These are phyloP conservation scores for Danio rerio DNA, from an alignment of 2,113 vertebrate species.

Conservation along the genomic window DNA sequence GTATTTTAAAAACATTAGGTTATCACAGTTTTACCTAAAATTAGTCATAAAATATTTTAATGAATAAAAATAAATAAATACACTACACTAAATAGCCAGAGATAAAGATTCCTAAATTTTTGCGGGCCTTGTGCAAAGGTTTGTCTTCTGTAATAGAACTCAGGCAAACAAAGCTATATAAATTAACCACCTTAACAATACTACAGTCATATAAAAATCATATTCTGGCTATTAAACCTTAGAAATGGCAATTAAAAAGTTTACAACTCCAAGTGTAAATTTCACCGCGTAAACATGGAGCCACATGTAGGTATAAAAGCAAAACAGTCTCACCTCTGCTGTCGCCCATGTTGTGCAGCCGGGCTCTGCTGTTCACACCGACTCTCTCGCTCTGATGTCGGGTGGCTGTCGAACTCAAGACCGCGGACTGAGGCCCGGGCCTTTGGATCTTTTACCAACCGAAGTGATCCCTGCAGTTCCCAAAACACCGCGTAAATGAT, in stretches of 20 bases:
- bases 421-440: conserved; percentile 81
- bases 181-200: not conserved
- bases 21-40: no score
- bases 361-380: conserved; percentile 38
- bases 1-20: no score
- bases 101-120: no score
- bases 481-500: conserved; percentile 11
- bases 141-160: not conserved
- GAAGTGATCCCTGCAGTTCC: conserved; percentile 6
- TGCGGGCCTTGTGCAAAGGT: no score
- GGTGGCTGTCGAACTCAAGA: conserved; percentile 72
- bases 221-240: not conserved
- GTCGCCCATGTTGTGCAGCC: conserved; percentile 75
- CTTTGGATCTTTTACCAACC: conserved; percentile 39
- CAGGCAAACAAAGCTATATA: not conserved
- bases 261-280: not conserved
- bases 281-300: not conserved
- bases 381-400: conserved; percentile 54
- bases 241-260: not conserved
- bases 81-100: no score
- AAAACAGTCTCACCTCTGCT: conserved; percentile 73
- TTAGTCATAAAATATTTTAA: no score
- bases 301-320: not conserved
- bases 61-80: no score
- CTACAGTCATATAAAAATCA: not conserved